A percentile compares a stretch with the other conserved stretches of the same genome.
Evolutionary conservation across 1,140 invertebrate species (phyloP).

Genomic region (Tetragnatha versicolor): DNA sequence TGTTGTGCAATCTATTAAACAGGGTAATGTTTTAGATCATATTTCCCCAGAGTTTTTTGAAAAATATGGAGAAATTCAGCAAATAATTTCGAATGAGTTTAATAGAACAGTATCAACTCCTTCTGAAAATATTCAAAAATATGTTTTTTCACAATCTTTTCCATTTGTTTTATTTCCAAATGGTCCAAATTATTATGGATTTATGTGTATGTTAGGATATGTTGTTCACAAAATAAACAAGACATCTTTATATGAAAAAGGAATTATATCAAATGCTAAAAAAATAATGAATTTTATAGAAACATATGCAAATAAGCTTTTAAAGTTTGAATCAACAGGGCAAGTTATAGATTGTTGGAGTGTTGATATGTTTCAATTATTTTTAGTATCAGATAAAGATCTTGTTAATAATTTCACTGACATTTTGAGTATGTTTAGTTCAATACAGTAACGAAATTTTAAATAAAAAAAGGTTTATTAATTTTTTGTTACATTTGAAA

Average conservation of each 20-base stretch:
- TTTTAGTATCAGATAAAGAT: background rate
- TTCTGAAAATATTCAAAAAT: background rate
- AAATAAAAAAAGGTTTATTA: too few species aligned
- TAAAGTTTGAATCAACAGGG: background rate
- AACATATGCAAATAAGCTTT: background rate
- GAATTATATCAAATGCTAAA: background rate
- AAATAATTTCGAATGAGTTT: background rate
- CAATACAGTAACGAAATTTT: too few species aligned
- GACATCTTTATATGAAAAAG: background rate
- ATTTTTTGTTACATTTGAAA: too few species aligned
- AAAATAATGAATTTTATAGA: background rate
- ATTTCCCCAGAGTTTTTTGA: slow-evolving; percentile 1
- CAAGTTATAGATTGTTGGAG: background rate
- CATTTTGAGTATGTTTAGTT: too few species aligned
- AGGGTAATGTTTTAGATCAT: background rate
- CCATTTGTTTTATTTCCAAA: slow-evolving; percentile 11
- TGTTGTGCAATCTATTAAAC: background rate
- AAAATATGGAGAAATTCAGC: background rate
- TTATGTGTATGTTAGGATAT: background rate
- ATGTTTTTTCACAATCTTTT: background rate
- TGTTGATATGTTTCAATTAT: background rate
- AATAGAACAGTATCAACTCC: background rate
- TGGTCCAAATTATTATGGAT: background rate
- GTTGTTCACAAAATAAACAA: background rate
- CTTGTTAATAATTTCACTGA: too few species aligned